Evolutionary conservation across 2,113 vertebrate species (phyloP).

Genomic region (Pteronura brasiliensis): DNA sequence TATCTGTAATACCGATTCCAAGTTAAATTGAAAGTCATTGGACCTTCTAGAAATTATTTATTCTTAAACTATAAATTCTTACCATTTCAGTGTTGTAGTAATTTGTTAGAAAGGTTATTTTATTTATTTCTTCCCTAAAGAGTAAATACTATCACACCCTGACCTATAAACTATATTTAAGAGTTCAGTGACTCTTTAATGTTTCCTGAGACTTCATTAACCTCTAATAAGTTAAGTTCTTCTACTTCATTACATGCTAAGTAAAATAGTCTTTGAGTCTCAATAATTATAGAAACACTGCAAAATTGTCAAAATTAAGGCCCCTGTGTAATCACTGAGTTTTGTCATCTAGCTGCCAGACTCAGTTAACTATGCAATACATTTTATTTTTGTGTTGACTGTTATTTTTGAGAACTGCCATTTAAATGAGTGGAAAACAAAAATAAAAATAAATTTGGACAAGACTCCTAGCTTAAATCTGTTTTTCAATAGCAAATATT

Average conservation of each 20-base stretch:
- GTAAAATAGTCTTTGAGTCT: slow-evolving; percentile 66
- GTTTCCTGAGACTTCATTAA: slow-evolving; percentile 67
- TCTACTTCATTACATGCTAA: slow-evolving; percentile 67
- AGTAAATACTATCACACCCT: background rate
- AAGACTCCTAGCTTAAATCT: slow-evolving; percentile 41
- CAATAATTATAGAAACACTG: slow-evolving; percentile 71
- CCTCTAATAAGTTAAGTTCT: slow-evolving; percentile 63
- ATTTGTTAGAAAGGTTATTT: background rate
- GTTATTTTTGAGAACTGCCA: slow-evolving; percentile 70
- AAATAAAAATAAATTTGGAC: slow-evolving; percentile 56
- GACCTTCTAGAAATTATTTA: background rate
- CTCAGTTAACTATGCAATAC: background rate
- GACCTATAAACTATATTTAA: slow-evolving; percentile 70
- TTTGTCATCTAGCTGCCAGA: slow-evolving; percentile 54
- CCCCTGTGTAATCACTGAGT: slow-evolving; percentile 52
- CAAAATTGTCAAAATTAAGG: slow-evolving; percentile 68
- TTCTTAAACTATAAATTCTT: background rate
- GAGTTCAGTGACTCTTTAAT: slow-evolving; percentile 63
- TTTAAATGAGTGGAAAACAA: slow-evolving; percentile 69
- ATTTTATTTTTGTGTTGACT: slow-evolving; percentile 64
- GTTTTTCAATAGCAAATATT: slow-evolving; percentile 50
- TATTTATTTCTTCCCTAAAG: background rate
- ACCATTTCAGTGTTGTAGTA: background rate
- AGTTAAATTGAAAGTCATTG: background rate
- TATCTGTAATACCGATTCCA: background rate